Conservation (phyloP, 2,113 vertebrate genomes). For the Tamias sibiricus region DNA sequence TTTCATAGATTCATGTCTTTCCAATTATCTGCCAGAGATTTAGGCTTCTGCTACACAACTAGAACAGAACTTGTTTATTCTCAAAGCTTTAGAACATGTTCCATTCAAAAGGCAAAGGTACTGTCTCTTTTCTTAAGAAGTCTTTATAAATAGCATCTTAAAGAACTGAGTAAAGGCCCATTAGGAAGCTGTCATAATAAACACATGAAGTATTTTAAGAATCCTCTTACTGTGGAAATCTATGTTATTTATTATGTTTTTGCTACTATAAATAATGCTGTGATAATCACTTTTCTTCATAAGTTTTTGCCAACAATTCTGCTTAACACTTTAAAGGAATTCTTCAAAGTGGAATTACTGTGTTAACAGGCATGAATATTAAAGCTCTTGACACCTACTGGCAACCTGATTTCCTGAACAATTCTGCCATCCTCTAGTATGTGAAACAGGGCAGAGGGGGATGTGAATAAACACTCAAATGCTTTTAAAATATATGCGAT, state of each 20-base stretch:
- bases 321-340: background rate
- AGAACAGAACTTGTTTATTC: background rate
- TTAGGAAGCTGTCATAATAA: background rate
- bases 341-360: background rate
- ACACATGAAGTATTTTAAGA: background rate
- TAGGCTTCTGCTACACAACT: background rate
- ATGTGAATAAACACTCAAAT: background rate
- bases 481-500: background rate
- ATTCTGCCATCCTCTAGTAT: background rate
- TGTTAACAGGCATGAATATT: background rate
- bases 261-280: background rate
- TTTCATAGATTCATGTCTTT: background rate
- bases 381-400: background rate
- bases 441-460: background rate
- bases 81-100: background rate
- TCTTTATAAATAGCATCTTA: constrained; percentile 4
- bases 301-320: background rate
- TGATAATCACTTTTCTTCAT: background rate
- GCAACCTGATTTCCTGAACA: background rate
- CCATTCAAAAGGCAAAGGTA: background rate
- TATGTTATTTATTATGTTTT: background rate
- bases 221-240: background rate
- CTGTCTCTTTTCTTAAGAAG: background rate
- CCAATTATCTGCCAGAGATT: background rate
- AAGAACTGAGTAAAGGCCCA: background rate